phyloP scores from a whole-genome alignment of 2,888 invertebrate genomes.

The Cosmorhoe ocellata region DNA sequence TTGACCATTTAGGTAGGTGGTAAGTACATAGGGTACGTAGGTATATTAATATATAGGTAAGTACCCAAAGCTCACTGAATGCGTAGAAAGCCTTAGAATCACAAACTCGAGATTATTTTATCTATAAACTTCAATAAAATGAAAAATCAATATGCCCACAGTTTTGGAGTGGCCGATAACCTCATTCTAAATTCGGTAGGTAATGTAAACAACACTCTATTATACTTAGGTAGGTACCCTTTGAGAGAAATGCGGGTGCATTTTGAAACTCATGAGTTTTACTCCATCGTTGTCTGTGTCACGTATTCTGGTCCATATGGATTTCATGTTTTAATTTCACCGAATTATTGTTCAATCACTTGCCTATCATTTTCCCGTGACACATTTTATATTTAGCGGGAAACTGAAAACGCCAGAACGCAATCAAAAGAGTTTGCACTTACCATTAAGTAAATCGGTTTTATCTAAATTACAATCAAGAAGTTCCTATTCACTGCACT shows the following conservation, averaged over 20 bases:
- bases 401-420: slow-evolving; percentile 3
- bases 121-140: no score
- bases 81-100: no score
- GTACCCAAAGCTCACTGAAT: no score
- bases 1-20: no score
- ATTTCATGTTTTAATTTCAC: slow-evolving; percentile 47
- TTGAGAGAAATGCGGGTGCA: slow-evolving; percentile 10
- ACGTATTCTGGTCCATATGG: slow-evolving; percentile 61
- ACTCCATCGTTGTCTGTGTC: slow-evolving; percentile 38
- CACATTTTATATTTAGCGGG: background rate
- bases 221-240: slow-evolving; percentile 2
- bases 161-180: no score
- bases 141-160: no score
- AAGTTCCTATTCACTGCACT: slow-evolving; percentile 32
- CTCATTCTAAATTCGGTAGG: no score
- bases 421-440: slow-evolving; percentile 39
- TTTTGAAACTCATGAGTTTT: slow-evolving; percentile 18
- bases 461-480: slow-evolving; percentile 6
- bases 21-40: no score
- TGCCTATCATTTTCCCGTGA: background rate
- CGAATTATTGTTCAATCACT: background rate
- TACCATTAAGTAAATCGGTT: slow-evolving; percentile 37
- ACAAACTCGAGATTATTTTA: no score
- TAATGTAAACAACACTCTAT: background rate
- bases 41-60: no score